A percentile compares a stretch with the other conserved stretches of the same genome.
phyloP scores from a whole-genome alignment of 2,888 invertebrate genomes.

The Notodonta ziczac region DNA sequence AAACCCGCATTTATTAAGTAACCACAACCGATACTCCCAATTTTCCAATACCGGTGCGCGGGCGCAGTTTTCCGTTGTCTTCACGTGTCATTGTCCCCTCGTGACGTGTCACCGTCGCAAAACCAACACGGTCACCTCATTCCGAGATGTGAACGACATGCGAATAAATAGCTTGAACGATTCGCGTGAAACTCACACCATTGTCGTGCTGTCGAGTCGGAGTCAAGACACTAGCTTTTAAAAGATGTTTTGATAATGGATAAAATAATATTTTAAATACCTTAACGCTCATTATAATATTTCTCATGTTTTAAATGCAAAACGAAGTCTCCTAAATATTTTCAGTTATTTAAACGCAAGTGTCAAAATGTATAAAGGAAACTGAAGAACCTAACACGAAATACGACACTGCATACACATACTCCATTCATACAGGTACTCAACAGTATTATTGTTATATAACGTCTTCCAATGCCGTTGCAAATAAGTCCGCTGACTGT shows the following conservation, averaged over 20 bases:
- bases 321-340: neutral
- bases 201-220: neutral
- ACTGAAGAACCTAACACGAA: too few species aligned
- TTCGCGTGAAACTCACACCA: neutral
- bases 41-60: constrained; percentile 23
- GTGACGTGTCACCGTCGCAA: neutral
- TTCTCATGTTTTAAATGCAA: too few species aligned
- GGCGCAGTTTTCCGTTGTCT: constrained; percentile 20
- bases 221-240: neutral
- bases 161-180: constrained; percentile 8
- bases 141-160: constrained; percentile 16
- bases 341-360: too few species aligned
- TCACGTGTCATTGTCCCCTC: constrained; percentile 1
- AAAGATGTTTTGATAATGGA: neutral
- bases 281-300: neutral
- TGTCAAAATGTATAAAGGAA: too few species aligned
- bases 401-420: too few species aligned
- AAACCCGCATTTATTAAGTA: neutral
- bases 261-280: neutral
- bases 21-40: constrained; percentile 7
- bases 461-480: neutral
- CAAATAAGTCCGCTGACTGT: neutral
- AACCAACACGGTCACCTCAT: constrained; percentile 35
- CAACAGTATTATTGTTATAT: neutral
- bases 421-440: too few species aligned